Base-by-base conservation (phyloP, 92 coral and sea anemone species). In the Epizoanthus ramosus region DNA sequence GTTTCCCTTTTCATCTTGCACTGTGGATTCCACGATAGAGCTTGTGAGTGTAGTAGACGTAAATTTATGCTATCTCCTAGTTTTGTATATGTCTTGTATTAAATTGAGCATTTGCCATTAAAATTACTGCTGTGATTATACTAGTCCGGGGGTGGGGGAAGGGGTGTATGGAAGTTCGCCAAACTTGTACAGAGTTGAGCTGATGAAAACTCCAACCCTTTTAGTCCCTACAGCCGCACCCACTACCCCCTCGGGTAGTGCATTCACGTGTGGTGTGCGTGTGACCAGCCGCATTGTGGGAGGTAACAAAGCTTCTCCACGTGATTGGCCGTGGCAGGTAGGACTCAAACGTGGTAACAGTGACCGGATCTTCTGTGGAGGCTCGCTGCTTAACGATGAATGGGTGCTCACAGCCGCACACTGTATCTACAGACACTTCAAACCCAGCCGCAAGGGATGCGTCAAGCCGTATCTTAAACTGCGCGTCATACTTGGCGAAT, bases 381-480 rank as follows among this genome's bases (percentile, higher is more conserved):
- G 97, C 15, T 88, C 94, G 15, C 79, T 93, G 37, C 91, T 93
- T 45, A 91, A 88, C 84, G 68, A 84, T 37, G 89, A 90, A 31
- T 93, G 97, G 97, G 94, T 93, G 56, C 9, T 93, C 43, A 93
- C 97, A 72, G 97, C 97, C 80, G 97, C 94, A 6, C 97, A 93
- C 86, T 93, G 97, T 69, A 75, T 93, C 39, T 45, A 71, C 71
- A 61, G 69, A 10, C 68, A 86, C 43, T 84, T 90, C 73, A 80
- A 84, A 19, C 81, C 87, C 12, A 83, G 89, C 33, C 63, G 89
- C 35, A 79, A 61, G 8, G 85, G 85, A 17, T 93, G 97, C 67
- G 92, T 86, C 25, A 80, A 80, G 17, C 89, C 87, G 2, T 59
- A 74, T 17, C 84, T 91, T 10, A 69, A 73, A 61, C 84, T 93